Percentiles rank a stretch among this genome's conserved stretches.
These are phyloP conservation scores for Sinhomidia bicolor DNA, from an alignment of 2,888 invertebrate genomes.

Conservation along the genomic window DNA sequence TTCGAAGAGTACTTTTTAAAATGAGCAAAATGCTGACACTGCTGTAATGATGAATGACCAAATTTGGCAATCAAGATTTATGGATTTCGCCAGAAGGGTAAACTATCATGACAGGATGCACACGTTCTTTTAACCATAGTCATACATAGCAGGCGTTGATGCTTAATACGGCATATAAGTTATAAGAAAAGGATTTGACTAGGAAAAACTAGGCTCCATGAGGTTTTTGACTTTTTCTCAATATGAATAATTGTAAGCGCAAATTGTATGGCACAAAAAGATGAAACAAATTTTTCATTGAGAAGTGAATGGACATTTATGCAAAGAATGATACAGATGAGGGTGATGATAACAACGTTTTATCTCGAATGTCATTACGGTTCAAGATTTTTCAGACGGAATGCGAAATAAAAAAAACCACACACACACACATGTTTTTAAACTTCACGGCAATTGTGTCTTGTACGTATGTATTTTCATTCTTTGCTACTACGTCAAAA, in stretches of 20 bases:
- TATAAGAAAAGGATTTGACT: not conserved
- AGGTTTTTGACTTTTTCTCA: constrained; percentile 24
- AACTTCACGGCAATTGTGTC: not conserved
- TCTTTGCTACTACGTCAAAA: not conserved
- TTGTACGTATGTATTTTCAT: not conserved
- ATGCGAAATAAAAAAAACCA: not conserved
- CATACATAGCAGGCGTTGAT: not conserved
- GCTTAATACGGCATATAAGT: not conserved
- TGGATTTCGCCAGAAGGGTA: constrained; percentile 15
- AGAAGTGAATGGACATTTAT: not conserved
- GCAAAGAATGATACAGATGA: constrained; percentile 7
- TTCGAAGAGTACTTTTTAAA: not conserved
- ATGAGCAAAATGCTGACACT: not conserved
- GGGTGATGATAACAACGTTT: not conserved
- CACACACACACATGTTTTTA: not conserved
- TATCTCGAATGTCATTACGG: not conserved
- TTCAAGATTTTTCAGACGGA: not conserved
- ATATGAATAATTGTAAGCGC: not conserved
- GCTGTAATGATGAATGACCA: constrained; percentile 32
- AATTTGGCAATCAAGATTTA: constrained; percentile 56
- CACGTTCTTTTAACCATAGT: not conserved
- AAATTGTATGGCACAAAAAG: not conserved
- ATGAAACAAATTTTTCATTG: not conserved
- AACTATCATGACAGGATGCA: not conserved
- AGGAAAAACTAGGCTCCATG: constrained; percentile 31